Percentiles rank a stretch among this genome's conserved stretches.
These are phyloP conservation scores for Cheilosia urbana DNA, from an alignment of 2,888 invertebrate species.

Conservation along the genomic window DNA sequence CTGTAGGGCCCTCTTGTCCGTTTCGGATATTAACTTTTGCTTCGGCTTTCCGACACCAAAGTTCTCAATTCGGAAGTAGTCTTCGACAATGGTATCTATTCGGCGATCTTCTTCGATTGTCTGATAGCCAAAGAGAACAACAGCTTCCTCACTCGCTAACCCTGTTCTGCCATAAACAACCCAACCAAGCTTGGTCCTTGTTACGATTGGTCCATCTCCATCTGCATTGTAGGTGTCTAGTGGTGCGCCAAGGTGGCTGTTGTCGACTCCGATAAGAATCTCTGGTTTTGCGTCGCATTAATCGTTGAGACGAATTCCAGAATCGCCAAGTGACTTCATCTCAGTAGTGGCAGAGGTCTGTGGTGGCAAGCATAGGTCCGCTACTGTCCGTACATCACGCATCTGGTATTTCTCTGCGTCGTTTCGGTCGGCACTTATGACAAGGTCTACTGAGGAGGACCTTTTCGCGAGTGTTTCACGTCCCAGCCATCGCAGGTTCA, in stretches of 20 bases:
- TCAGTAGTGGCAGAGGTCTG: background rate
- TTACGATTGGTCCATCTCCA: conserved; percentile 20
- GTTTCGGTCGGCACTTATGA: conserved; percentile 1
- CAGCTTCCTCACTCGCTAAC: conserved; percentile 34
- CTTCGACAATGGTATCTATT: background rate
- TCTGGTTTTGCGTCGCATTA: conserved; percentile 34
- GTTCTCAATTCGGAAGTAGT: conserved; percentile 6
- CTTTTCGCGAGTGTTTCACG: background rate
- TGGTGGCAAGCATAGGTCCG: background rate
- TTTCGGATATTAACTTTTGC: background rate
- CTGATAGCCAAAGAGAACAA: background rate
- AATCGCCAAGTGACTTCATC: background rate
- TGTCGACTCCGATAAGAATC: conserved; percentile 54
- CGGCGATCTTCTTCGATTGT: background rate
- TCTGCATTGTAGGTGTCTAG: background rate
- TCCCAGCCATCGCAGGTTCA: conserved; percentile 58
- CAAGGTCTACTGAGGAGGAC: background rate
- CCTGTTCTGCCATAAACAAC: conserved; percentile 9
- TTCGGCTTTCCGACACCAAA: conserved; percentile 10
- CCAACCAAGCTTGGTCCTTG: conserved; percentile 29
- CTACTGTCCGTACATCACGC: conserved; percentile 6
- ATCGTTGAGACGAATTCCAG: conserved; percentile 12
- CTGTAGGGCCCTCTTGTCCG: background rate
- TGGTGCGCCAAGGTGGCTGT: conserved; percentile 14
- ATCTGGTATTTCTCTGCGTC: background rate